Percentiles rank a stretch among this genome's conserved stretches.
Conservation (phyloP, 2,797 vertebrate genomes). For the Scolopax bukidnonensis region DNA sequence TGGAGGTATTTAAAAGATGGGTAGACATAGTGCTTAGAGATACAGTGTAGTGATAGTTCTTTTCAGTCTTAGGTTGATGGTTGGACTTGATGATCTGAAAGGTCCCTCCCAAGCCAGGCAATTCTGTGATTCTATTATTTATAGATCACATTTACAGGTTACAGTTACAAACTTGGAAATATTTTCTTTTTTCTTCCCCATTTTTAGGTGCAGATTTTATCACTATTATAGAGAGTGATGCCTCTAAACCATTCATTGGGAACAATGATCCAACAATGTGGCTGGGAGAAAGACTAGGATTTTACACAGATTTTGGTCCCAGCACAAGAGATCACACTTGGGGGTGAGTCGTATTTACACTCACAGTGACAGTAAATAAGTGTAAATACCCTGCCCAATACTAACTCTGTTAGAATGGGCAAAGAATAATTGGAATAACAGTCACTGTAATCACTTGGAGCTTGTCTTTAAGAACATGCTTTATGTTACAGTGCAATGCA, state of each 20-base stretch:
- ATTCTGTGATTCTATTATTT: neutral
- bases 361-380: neutral
- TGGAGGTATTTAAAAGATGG: no score
- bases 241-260: conserved; percentile 78
- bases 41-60: no score
- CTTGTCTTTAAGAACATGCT: neutral
- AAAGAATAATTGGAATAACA: neutral
- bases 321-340: conserved; percentile 81
- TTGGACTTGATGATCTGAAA: no score
- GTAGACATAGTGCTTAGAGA: no score
- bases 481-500: neutral
- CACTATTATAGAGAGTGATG: conserved; percentile 80
- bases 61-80: no score
- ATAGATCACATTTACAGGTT: neutral
- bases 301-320: conserved; percentile 81
- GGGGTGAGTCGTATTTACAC: conserved; percentile 69
- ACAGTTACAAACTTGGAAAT: neutral
- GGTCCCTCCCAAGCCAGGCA: no score
- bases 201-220: conserved; percentile 78
- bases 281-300: conserved; percentile 77
- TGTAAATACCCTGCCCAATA: neutral
- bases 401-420: neutral
- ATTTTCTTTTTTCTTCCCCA: neutral
- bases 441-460: neutral
- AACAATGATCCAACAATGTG: conserved; percentile 79